A percentile compares a stretch with the other conserved stretches of the same genome.
These are phyloP conservation scores for Gortyna flavago DNA, from an alignment of 2,888 invertebrate genomes.

Conservation along the genomic window DNA sequence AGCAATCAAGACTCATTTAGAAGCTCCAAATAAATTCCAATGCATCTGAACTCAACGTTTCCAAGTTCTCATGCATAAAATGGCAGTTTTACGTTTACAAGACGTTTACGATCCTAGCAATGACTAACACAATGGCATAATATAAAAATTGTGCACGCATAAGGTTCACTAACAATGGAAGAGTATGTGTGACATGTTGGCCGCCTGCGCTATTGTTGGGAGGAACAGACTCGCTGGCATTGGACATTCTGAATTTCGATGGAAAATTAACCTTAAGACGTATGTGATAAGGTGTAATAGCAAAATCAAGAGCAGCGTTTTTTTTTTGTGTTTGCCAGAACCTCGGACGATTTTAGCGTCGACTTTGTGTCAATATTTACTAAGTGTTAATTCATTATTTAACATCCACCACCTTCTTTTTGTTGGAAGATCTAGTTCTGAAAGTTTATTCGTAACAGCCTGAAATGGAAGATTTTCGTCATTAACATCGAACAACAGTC, in stretches of 20 bases:
- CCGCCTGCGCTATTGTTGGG: constrained; percentile 54
- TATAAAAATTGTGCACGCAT: constrained; percentile 63
- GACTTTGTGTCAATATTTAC: neutral
- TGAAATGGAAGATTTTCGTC: neutral
- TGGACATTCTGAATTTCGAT: constrained; percentile 25
- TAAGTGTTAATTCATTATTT: neutral
- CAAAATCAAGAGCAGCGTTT: neutral
- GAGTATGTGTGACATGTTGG: constrained; percentile 58
- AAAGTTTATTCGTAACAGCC: neutral
- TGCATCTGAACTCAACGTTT: constrained; percentile 40
- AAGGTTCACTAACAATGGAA: constrained; percentile 57
- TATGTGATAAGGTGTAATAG: constrained; percentile 4
- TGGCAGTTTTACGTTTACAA: constrained; percentile 49
- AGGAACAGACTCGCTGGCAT: constrained; percentile 54
- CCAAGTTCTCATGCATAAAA: constrained; percentile 51
- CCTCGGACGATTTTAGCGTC: constrained; percentile 5
- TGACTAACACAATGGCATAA: constrained; percentile 59
- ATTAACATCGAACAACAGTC: neutral
- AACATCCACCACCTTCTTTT: neutral
- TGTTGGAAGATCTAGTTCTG: neutral
- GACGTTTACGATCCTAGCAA: constrained; percentile 47
- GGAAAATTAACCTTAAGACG: constrained; percentile 24
- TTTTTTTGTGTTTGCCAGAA: constrained; percentile 7
- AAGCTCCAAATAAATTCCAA: constrained; percentile 36
- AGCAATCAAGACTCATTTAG: constrained; percentile 26